phyloP scores from a whole-genome alignment of 2,113 vertebrate genomes.

The Alethe castanea region DNA sequence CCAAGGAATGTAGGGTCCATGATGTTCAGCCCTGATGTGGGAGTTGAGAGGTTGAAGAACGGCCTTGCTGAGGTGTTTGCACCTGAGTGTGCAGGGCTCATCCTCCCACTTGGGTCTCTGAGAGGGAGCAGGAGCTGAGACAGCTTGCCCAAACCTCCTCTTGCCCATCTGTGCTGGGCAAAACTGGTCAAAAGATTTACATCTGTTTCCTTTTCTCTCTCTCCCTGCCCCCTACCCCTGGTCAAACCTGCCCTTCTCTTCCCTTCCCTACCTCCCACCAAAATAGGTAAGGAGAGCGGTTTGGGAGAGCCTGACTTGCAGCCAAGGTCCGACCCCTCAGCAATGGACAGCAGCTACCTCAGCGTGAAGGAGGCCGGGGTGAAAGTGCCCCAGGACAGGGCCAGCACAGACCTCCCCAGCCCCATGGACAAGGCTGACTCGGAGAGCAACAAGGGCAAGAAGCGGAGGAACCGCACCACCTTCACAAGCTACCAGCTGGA shows the following conservation, averaged over 20 bases:
- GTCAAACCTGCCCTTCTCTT: background rate
- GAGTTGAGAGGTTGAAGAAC: background rate
- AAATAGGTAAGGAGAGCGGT: slow-evolving; percentile 87
- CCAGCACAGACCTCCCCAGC: slow-evolving; percentile 80
- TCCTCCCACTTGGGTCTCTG: background rate
- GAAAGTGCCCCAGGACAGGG: slow-evolving; percentile 82
- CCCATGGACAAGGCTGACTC: slow-evolving; percentile 89
- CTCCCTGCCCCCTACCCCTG: background rate
- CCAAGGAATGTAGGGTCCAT: background rate
- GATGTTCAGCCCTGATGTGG: background rate
- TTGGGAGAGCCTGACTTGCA: slow-evolving; percentile 87
- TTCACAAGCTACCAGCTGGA: slow-evolving; percentile 99
- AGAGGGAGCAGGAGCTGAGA: background rate
- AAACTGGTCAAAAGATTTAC: background rate
- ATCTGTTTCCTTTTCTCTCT: background rate
- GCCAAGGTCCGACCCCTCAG: slow-evolving; percentile 81
- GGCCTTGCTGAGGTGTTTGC: background rate
- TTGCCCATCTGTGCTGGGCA: background rate
- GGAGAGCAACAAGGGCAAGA: slow-evolving; percentile 97
- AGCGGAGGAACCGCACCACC: slow-evolving; percentile 95
- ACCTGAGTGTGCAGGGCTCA: fast-evolving
- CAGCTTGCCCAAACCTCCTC: background rate
- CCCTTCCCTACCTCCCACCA: background rate
- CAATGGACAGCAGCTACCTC: slow-evolving; percentile 95
- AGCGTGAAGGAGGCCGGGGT: slow-evolving; percentile 84